Evolutionary conservation across 2,888 invertebrate species (phyloP), one percentile per base, ranked within the genome.

Genomic region (Busseola fusca): DNA sequence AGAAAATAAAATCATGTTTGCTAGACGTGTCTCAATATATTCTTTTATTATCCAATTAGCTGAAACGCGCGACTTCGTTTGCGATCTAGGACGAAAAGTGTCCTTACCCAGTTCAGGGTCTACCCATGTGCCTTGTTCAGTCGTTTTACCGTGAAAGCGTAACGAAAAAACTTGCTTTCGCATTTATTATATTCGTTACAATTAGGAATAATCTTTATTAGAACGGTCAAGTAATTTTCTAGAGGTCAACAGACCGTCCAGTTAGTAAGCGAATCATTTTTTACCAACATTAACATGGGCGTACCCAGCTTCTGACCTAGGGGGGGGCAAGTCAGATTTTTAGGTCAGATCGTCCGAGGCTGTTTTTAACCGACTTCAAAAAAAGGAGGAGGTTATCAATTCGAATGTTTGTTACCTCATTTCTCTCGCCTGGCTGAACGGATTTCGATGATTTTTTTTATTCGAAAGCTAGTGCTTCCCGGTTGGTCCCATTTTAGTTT

Each of bases 241-340:
- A 18, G 14, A 16, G 48, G 30, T 34, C 40, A 50, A 21, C 16
- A 16, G 25, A 40, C 37, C 48, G 21, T 42, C 27, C 27, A 48
- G 14, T 27, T n/a, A 2, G 42, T 25, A 21, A 57, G 34, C 14
- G 14, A 48, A 57, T 52, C 56, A 71, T 75, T 56, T 30, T 18
- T 69, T 69, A 64, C 48, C 64, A 45, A 60, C 59, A 64, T 58
- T 66, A 79, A n/a, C n/a, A n/a, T n/a, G n/a, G n/a, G n/a, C n/a
- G n/a, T n/a, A n/a, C n/a, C n/a, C n/a, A n/a, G n/a, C n/a, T n/a
- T n/a, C n/a, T n/a, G n/a, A n/a, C n/a, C n/a, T n/a, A n/a, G n/a
- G n/a, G n/a, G n/a, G n/a, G n/a, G n/a, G n/a, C n/a, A n/a, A n/a
- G n/a, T n/a, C n/a, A n/a, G n/a, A n/a, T n/a, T n/a, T n/a, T n/a